Evolutionary conservation across 2,113 vertebrate genomes (phyloP), one percentile per base, ranked within the genome.

Genomic region (Parus major): DNA sequence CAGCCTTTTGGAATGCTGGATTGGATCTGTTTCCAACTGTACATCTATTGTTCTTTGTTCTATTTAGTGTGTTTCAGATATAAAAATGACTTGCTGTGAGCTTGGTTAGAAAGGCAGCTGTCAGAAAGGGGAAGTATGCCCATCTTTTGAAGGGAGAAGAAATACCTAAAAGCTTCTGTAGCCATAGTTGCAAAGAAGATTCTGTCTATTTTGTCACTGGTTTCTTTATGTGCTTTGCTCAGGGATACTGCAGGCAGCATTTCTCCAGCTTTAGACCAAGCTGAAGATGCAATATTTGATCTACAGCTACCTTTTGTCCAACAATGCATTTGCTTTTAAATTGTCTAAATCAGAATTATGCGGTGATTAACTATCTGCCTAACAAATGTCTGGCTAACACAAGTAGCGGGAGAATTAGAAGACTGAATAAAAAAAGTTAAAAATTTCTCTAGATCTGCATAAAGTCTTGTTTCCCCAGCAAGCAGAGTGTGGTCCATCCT

Each of bases 41-140:
- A 55, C 42, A 75, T 91, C 60, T 83, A 42, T 75, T 86, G 52
- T 77, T 92, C 68, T 92, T 86, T 88, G 47, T 88, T 64, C 60
- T 47, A 41, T 6, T 75, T 52, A 71, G 46, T 66, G 77, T 68
- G 12, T 56, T 92, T 88, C 69, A 63, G 25, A 68, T 64, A 68
- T 44, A 83, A 92, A 90, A 88, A 68, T 71, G 19, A 36, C 52
- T 89, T 76, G 22, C 80, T 93, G 33, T 81, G 60, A 3, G 1
- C 47, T 95, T 78, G 15, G 13, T 7, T 78, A 61, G 57, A 56
- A 86, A 70, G 14, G 28, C 56, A n/a, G 41, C 29, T 70, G 36
- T 53, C 61, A 82, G 53, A 84, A 86, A 55, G 39, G 33, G 33
- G 36, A 91, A 88, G 7, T 33, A 59, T 15, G 36, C 5, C 64